phyloP scores from a whole-genome alignment of 2,113 vertebrate species.

The Tragelaphus imberbis region DNA sequence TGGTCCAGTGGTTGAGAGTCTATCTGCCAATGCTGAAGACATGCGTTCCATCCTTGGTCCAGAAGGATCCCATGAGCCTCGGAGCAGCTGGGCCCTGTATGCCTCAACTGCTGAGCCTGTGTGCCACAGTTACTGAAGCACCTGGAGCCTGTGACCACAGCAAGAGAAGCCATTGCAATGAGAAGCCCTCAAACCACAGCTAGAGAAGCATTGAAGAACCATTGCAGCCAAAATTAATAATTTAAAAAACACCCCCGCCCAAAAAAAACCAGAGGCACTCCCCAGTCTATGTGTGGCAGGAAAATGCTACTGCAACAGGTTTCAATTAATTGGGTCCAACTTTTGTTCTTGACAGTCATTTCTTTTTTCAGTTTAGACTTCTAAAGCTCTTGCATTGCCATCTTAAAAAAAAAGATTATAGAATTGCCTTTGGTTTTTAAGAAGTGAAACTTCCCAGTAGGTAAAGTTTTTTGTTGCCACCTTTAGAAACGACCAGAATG shows the following conservation, averaged over 20 bases:
- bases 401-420: neutral
- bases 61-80: neutral
- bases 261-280: neutral
- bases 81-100: neutral
- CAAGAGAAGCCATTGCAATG: neutral
- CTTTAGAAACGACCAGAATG: neutral
- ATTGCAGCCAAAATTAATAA: neutral
- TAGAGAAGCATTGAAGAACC: neutral
- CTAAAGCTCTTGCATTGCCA: neutral
- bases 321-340: neutral
- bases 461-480: neutral
- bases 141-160: neutral
- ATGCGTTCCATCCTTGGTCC: fast-evolving
- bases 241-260: too few relatives aligned
- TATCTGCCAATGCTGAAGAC: neutral
- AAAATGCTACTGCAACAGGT: neutral
- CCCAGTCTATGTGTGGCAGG: neutral
- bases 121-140: neutral
- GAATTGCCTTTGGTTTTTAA: neutral
- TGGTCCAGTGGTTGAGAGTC: neutral
- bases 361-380: neutral
- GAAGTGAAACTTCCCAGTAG: neutral
- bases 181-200: neutral
- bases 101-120: neutral
- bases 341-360: neutral